phyloP scores from a whole-genome alignment of 1,140 invertebrate genomes.

The Scylla paramamosain region DNA sequence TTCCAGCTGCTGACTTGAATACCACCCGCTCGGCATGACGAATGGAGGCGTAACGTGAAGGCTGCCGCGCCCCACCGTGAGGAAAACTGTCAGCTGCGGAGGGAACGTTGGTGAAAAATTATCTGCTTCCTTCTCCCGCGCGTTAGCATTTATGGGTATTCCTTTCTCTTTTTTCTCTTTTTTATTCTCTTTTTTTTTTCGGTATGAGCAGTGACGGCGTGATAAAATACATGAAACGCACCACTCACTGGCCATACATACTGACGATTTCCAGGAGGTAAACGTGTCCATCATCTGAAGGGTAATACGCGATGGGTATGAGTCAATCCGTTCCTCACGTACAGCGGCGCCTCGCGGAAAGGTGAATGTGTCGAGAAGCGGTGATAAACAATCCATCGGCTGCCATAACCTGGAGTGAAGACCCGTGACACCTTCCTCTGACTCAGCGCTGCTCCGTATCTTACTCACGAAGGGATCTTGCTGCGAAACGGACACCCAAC shows the following conservation, averaged over 20 bases:
- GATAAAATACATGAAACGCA: not conserved
- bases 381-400: not conserved
- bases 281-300: not conserved
- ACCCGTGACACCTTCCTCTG: not conserved
- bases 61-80: not conserved
- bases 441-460: not conserved
- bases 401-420: not conserved
- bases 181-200: too few species aligned
- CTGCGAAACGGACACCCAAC: not conserved
- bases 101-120: too few species aligned
- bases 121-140: too few species aligned
- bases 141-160: not conserved
- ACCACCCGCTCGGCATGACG: not conserved
- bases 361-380: not conserved
- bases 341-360: not conserved
- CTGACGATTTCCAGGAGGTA: not conserved
- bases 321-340: not conserved
- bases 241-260: not conserved
- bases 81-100: too few species aligned
- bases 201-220: not conserved
- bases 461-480: not conserved
- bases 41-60: constrained; percentile 6
- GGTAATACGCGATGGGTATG: not conserved
- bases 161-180: not conserved
- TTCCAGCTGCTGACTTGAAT: not conserved